phyloP scores from a whole-genome alignment of 2,113 vertebrate species.

The Cervus canadensis region DNA sequence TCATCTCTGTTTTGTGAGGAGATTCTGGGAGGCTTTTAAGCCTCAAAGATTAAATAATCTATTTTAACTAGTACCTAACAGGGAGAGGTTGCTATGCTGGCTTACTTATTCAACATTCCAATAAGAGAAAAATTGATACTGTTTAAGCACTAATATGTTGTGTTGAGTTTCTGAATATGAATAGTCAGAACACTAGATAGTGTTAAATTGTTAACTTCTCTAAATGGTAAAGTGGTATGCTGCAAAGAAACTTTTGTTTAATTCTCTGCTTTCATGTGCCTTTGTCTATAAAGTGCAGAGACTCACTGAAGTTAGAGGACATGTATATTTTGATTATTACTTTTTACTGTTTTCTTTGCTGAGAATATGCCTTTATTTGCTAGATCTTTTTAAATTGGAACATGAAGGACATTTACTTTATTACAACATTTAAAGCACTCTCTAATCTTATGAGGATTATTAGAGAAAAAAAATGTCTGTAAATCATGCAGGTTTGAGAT shows the following conservation, averaged over 20 bases:
- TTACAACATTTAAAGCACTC: background rate
- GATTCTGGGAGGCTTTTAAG: background rate
- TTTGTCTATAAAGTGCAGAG: background rate
- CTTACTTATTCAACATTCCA: background rate
- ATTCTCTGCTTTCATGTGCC: background rate
- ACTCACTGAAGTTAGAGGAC: background rate
- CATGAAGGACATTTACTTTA: background rate
- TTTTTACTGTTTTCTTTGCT: conserved; percentile 28
- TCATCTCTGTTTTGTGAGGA: background rate
- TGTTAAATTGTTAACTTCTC: background rate
- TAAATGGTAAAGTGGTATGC: background rate
- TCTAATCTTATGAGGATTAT: conserved; percentile 30
- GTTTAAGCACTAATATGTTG: background rate
- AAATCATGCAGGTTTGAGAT: background rate
- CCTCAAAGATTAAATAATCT: background rate
- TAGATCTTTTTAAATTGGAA: background rate
- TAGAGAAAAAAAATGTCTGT: background rate
- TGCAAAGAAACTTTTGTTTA: background rate
- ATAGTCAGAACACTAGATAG: background rate
- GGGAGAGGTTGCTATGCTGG: background rate
- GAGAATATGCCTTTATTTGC: background rate
- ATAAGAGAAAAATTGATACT: background rate
- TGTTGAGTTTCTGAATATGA: background rate
- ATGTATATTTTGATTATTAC: background rate
- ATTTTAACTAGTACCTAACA: background rate